Base-by-base conservation (phyloP, 2,888 invertebrate species). In the Cloeon dipterum region DNA sequence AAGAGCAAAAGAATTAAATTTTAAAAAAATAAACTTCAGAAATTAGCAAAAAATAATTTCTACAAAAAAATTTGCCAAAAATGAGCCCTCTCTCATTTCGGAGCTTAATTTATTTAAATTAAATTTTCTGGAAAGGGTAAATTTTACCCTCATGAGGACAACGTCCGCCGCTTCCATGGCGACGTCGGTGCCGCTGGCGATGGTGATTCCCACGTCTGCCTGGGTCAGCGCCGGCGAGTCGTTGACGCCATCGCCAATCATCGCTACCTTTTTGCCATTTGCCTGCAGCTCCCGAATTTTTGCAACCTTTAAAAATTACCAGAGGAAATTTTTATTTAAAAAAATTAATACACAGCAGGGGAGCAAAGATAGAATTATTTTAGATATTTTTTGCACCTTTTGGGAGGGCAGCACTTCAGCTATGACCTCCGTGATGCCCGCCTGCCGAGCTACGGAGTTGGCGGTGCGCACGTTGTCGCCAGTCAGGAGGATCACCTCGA, bases 221-320 rank as follows among this genome's bases (percentile, higher is more conserved):
- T 93, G 91, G 1, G 96, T 98, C 36, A 98, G 62, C 20, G 98
- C 98, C 0, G 98, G 98, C 4, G 91, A 89, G 54, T 98, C 98
- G 56, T 98, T 98, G 23, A 98, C 86, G 0, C 98, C 98, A 54
- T 98, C 98, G 0, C 98, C 98, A 5, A 98, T 91, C 96, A 98
- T 94, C 3, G 89, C 91, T 1, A 94, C 93, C 46, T 76, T 69
- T 35, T 76, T 65, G 0, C 85, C 85, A 18, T 66, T 65, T 43
- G 74, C 72, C 56, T 94, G 94, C 3, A 94, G 63, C 47, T 78
- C 70, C 54, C 79, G 77, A 45, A 89, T 82, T 55, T 82, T 77
- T 29, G 83, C 83, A 32, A 94, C 29, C 29, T 29, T 16, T 14
- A 14, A 29, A 29, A 29, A 8, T 29, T n/a, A 11, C 16, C 29